These are phyloP conservation scores for Dendrocincla tyrannina DNA, from an alignment of 2,797 vertebrate genomes.

Conservation along the genomic window DNA sequence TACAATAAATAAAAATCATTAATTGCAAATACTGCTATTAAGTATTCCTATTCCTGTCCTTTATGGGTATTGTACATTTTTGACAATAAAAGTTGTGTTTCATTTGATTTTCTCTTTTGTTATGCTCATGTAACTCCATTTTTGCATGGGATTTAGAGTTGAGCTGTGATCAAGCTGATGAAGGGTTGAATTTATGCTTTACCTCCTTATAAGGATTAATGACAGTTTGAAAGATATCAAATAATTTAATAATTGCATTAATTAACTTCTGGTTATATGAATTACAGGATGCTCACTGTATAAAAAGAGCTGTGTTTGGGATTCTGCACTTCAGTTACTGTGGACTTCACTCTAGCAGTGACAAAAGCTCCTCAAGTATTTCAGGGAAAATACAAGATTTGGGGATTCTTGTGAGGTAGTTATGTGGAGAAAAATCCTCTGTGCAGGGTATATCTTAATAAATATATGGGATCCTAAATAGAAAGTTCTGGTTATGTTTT, in stretches of 20 bases:
- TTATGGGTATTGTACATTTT: not conserved
- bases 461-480: not conserved
- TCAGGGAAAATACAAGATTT: not conserved
- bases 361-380: not conserved
- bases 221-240: not conserved
- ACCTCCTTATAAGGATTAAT: not conserved
- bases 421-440: not conserved
- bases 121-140: not conserved
- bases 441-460: not conserved
- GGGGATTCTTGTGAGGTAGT: not conserved
- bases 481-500: not conserved
- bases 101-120: not conserved
- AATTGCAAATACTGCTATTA: not conserved
- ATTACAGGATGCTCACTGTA: not conserved
- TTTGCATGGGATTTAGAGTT: not conserved
- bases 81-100: not conserved
- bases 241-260: fast-evolving
- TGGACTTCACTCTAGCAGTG: not conserved
- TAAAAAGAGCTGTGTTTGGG: not conserved
- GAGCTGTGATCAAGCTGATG: not conserved
- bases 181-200: not conserved
- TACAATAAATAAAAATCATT: not conserved
- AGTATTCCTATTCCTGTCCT: not conserved
- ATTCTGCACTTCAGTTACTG: not conserved
- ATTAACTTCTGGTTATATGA: not conserved